Conservation (phyloP, 2,113 vertebrate genomes). For the Crypturellus undulatus region DNA sequence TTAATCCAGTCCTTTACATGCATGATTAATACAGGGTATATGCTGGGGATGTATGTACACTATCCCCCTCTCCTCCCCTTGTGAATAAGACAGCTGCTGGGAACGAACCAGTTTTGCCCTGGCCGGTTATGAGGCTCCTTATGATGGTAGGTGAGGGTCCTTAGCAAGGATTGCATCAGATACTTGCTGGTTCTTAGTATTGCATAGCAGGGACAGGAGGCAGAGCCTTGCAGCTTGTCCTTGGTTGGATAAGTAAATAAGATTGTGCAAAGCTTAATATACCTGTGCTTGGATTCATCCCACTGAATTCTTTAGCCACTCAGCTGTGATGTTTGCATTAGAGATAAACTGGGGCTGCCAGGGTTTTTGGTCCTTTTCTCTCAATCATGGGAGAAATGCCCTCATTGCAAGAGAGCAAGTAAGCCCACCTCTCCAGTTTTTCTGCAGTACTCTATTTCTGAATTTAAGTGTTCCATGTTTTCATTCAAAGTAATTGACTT, state of each 20-base stretch:
- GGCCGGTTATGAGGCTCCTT: background rate
- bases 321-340: background rate
- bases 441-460: background rate
- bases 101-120: background rate
- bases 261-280: background rate
- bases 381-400: background rate
- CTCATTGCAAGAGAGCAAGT: background rate
- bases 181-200: background rate
- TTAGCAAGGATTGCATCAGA: background rate
- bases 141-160: background rate
- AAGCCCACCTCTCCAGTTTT: background rate
- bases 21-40: background rate
- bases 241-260: background rate
- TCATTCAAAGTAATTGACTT: background rate
- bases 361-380: background rate
- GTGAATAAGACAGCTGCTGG: background rate
- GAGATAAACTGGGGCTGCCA: background rate
- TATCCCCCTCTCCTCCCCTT: background rate
- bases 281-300: background rate
- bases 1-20: accelerated
- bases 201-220: background rate
- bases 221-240: background rate
- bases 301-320: background rate
- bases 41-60: background rate
- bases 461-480: background rate